Conservation (phyloP, 2,113 vertebrate species). For the Tretioscincus oriximinensis region DNA sequence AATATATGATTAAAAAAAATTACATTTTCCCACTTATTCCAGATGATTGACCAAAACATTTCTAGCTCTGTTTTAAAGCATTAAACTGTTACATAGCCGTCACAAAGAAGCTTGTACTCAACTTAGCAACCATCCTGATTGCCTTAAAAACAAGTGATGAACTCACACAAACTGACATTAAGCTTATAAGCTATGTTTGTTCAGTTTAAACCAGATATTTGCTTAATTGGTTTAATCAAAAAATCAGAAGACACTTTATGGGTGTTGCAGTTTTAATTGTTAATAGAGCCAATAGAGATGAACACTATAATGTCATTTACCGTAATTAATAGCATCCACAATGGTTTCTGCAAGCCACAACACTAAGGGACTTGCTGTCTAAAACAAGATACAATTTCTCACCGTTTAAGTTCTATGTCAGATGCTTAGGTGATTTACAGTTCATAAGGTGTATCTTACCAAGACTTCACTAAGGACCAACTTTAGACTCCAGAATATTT, state of each 20-base stretch:
- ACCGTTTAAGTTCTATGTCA: background rate
- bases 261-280: conserved; percentile 14
- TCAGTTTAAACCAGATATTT: conserved; percentile 17
- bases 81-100: conserved; percentile 20
- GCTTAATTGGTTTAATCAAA: background rate
- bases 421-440: background rate
- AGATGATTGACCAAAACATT: conserved; percentile 51
- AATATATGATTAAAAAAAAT: conserved; percentile 42
- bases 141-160: conserved; percentile 24
- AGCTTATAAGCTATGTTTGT: conserved; percentile 14
- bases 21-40: conserved; percentile 52
- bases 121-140: background rate
- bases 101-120: conserved; percentile 23
- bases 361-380: conserved; percentile 14
- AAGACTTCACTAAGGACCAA: background rate
- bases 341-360: background rate
- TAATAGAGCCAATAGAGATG: background rate
- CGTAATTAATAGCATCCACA: conserved; percentile 28
- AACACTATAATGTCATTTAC: background rate
- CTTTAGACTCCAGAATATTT: background rate
- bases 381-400: background rate
- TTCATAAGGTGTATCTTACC: background rate
- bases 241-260: conserved; percentile 3
- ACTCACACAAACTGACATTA: background rate
- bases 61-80: conserved; percentile 41